Evolutionary conservation across 2,888 invertebrate species (phyloP), one percentile per base, ranked within the genome.

Genomic region (Drosophila tripunctata): DNA sequence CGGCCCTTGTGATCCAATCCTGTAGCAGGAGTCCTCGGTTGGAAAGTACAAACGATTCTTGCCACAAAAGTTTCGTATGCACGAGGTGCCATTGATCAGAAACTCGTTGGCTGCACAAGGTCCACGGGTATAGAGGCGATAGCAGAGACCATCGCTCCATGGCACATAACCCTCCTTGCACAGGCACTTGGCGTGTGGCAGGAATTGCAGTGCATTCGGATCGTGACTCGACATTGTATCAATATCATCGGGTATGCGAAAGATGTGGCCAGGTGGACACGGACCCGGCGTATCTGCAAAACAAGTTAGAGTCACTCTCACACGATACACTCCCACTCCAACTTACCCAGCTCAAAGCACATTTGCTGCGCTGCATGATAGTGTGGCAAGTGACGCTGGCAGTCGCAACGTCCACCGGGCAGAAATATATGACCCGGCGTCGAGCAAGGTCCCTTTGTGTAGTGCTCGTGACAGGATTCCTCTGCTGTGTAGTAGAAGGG

Each of bases 401-500:
- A 97, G 50, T 95, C 96, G 81, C 97, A 97, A 17, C 91, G 93
- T 1, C 94, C 93, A 12, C 93, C 93, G 0, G 96, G 96, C 48
- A 96, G 91, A 91, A 96, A 96, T 54, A 97, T 91, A 89, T 95
- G 94, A 0, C 97, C 97, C 5, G 92, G 93, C 72, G 94, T 94
- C 57, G 94, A 93, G 87, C 97, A 97, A 0, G 96, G 96, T 0
- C 97, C 97, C 71, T 93, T 93, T 0, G 96, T 95, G 90, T 94
- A 96, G 88, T 96, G 96, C 73, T 96, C 94, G 89, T 96, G 95
- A 88, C 97, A 97, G 1, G 95, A 94, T n/a, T 94, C 93, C 43
- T 93, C 93, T 1, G 91, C 90, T 0, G 92, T 85, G 93, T 94
- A 95, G 84, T 93, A 94, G 85, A 94, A 94, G 17, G 91, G 87